Evolutionary conservation across 1,140 invertebrate species (phyloP).

Genomic region (Zaprionus davidi): DNA sequence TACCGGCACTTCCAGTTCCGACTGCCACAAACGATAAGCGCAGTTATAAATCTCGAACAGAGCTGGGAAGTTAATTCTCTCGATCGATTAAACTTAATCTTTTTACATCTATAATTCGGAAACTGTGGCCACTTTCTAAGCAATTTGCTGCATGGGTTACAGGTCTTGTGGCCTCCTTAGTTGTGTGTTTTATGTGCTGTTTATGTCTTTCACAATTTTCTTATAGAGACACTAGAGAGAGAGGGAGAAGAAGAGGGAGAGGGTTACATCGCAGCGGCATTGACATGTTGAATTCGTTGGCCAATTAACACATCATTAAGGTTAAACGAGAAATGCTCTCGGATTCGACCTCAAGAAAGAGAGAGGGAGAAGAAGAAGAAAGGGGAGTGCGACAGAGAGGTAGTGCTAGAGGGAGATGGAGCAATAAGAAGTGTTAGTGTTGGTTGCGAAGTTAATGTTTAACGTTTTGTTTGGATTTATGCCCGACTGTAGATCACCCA

Average conservation of each 20-base stretch:
- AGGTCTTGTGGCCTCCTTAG: constrained; percentile 5
- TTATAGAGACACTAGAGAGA: constrained; percentile 2
- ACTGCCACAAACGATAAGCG: background rate
- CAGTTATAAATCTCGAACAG: background rate
- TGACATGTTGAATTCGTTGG: constrained; percentile 66
- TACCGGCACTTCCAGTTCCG: background rate
- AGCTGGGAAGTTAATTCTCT: background rate
- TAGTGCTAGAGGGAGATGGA: background rate
- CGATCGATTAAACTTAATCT: background rate
- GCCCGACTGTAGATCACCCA: constrained; percentile 47
- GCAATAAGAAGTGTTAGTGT: constrained; percentile 67
- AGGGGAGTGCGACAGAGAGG: background rate
- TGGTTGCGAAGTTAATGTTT: constrained; percentile 67
- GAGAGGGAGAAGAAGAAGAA: background rate
- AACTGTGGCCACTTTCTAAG: constrained; percentile 32
- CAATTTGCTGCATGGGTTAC: constrained; percentile 19
- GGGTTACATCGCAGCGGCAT: constrained; percentile 33
- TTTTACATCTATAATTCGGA: background rate
- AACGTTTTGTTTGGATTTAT: constrained; percentile 64
- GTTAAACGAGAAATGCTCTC: constrained; percentile 57
- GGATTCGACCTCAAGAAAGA: constrained; percentile 8
- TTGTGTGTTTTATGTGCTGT: constrained; percentile 59
- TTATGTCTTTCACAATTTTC: constrained; percentile 67
- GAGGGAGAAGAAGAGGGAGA: background rate
- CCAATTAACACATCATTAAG: constrained; percentile 79